phyloP scores from a whole-genome alignment of 2,113 vertebrate genomes.

The Larimichthys crocea region DNA sequence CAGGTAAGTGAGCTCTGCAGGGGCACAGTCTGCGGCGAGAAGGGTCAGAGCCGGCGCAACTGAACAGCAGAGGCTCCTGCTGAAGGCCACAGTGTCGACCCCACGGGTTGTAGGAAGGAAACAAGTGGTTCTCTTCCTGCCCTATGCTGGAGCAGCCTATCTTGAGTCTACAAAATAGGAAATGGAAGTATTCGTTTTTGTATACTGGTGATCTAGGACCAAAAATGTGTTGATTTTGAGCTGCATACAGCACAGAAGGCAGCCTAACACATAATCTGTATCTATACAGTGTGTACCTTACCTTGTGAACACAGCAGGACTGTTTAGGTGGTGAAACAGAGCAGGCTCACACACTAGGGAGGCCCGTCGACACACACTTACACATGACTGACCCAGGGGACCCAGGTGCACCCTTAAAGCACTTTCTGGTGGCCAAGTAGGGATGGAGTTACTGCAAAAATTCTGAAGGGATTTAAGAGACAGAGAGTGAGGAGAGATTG shows the following conservation, averaged over 20 bases:
- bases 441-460: constrained; percentile 72
- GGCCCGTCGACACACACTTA: constrained; percentile 67
- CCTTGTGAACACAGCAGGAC: constrained; percentile 71
- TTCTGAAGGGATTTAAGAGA: constrained; percentile 57
- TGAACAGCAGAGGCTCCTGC: constrained; percentile 78
- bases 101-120: constrained; percentile 82
- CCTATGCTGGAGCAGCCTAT: constrained; percentile 69
- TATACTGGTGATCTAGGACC: not conserved
- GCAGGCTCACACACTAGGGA: constrained; percentile 78
- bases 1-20: constrained; percentile 71
- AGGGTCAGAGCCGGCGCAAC: constrained; percentile 77
- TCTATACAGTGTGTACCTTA: constrained; percentile 31
- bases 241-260: constrained; percentile 1
- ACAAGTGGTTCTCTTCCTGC: constrained; percentile 75
- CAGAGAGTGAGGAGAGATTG: not conserved
- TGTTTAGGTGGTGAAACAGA: constrained; percentile 80
- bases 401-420: constrained; percentile 68
- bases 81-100: constrained; percentile 79
- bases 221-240: not conserved
- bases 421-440: constrained; percentile 75
- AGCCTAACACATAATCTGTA: not conserved
- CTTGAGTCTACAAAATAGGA: constrained; percentile 61
- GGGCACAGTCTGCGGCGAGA: constrained; percentile 78
- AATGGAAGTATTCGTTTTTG: not conserved
- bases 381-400: constrained; percentile 77